These are phyloP conservation scores for Glyptemys insculpta DNA, from an alignment of 2,797 vertebrate species.

Conservation along the genomic window DNA sequence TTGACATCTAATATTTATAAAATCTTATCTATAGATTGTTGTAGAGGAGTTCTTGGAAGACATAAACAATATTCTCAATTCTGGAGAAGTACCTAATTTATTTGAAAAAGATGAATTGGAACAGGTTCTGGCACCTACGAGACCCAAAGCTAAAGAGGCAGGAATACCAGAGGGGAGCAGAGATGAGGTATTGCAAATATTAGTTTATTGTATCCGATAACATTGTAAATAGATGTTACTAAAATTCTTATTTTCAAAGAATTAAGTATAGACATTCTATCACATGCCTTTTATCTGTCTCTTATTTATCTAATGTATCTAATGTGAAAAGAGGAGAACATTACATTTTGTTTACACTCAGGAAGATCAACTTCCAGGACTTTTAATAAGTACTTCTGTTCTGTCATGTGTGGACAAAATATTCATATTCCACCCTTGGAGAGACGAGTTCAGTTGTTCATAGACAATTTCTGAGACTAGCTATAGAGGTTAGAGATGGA, in stretches of 20 bases:
- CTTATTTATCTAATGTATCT: neutral
- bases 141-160: slow-evolving; percentile 88
- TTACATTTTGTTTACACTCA: neutral
- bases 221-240: neutral
- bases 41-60: slow-evolving; percentile 89
- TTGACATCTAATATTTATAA: neutral
- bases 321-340: neutral
- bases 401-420: neutral
- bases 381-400: neutral
- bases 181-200: slow-evolving; percentile 82
- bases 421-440: neutral
- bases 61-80: slow-evolving; percentile 91
- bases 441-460: neutral
- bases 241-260: neutral
- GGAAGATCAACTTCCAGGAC: neutral
- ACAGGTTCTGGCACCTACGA: slow-evolving; percentile 85
- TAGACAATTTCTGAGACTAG: neutral
- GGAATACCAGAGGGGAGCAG: slow-evolving; percentile 88
- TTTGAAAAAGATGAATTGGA: slow-evolving; percentile 91
- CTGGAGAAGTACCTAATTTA: slow-evolving; percentile 88
- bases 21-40: slow-evolving; percentile 81
- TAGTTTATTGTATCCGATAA: neutral
- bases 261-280: neutral
- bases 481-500: neutral
- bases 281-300: neutral